These are phyloP conservation scores for Suricata suricatta DNA, from an alignment of 2,113 vertebrate species.

Conservation along the genomic window DNA sequence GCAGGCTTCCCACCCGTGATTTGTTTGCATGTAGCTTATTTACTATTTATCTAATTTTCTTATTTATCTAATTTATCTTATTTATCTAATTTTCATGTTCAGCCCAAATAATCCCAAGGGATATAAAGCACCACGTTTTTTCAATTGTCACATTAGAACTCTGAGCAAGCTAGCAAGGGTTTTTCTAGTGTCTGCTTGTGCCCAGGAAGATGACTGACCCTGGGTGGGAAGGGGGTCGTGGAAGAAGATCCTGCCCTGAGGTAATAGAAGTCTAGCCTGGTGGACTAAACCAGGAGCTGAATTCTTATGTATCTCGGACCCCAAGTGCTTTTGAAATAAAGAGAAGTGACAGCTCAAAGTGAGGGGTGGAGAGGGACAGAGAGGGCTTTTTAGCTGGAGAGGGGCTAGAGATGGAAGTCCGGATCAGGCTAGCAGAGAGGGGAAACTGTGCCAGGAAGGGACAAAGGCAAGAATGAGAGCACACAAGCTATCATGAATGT, in stretches of 20 bases:
- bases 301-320: not conserved
- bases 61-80: not conserved
- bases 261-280: not conserved
- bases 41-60: not conserved
- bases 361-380: not conserved
- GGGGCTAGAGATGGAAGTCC: not conserved
- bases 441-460: not conserved
- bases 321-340: not conserved
- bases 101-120: not conserved
- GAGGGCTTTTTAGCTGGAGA: not conserved
- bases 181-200: not conserved
- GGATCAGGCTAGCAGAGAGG: not conserved
- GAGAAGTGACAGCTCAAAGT: not conserved
- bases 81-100: not conserved
- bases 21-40: not conserved
- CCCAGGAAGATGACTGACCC: not conserved
- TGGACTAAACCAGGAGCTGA: not conserved
- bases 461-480: not conserved
- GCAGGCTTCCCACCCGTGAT: not conserved
- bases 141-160: not conserved
- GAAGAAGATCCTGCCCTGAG: not conserved
- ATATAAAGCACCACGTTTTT: not conserved
- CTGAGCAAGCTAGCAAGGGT: not conserved
- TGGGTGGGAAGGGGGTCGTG: fast-evolving
- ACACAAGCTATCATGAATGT: not conserved